These are phyloP conservation scores for Atta colombica DNA, from an alignment of 1,140 invertebrate genomes.

Conservation along the genomic window DNA sequence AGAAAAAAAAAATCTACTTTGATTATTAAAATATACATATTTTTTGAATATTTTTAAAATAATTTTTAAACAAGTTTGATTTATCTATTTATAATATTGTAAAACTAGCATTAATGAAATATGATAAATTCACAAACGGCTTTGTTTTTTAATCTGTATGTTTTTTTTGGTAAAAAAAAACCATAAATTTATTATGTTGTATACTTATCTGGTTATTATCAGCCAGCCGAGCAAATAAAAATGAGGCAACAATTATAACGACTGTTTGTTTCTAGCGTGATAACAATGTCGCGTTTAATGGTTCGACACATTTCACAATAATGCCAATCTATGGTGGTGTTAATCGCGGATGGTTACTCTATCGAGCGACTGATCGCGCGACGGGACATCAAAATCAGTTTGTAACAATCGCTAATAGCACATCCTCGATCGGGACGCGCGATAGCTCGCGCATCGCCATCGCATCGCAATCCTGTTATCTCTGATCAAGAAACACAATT, in stretches of 20 bases:
- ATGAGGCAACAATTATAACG: background rate
- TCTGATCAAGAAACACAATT: slow-evolving; percentile 35
- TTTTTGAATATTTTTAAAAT: background rate
- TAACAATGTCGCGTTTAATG: slow-evolving; percentile 43
- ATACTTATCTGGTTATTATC: background rate
- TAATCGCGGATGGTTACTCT: slow-evolving; percentile 53
- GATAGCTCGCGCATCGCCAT: slow-evolving; percentile 56
- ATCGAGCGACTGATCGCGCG: slow-evolving; percentile 44
- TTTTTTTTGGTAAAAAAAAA: background rate
- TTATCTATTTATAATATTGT: background rate
- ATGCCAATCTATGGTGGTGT: slow-evolving; percentile 29
- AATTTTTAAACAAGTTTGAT: background rate
- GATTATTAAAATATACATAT: background rate
- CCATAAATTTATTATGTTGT: background rate
- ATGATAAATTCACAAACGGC: background rate
- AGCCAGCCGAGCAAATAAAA: background rate
- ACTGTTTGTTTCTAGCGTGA: background rate
- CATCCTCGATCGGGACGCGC: slow-evolving; percentile 56
- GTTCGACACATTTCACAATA: slow-evolving; percentile 45
- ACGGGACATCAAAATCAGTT: slow-evolving; percentile 65
- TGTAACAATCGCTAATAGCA: slow-evolving; percentile 67
- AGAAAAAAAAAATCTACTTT: background rate
- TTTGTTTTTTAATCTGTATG: background rate
- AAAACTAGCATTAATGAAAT: background rate
- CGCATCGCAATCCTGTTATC: slow-evolving; percentile 26